These are phyloP conservation scores for Caerostris darwini DNA, from an alignment of 1,140 invertebrate species.

Conservation along the genomic window DNA sequence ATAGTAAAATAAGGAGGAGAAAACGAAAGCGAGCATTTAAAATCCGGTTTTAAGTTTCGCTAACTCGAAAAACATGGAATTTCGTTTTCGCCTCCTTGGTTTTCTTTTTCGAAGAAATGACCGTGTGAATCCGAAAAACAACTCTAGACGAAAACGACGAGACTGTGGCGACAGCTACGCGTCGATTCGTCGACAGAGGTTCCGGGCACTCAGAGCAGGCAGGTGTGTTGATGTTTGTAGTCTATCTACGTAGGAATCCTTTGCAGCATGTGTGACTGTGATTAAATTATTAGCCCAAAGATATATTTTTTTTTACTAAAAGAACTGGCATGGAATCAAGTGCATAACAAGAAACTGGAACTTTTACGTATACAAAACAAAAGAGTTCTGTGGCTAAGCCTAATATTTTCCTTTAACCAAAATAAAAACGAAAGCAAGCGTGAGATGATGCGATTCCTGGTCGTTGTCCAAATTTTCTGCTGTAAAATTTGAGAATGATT, in stretches of 20 bases:
- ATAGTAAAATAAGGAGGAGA: no score
- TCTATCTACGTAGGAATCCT: background rate
- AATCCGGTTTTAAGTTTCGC: no score
- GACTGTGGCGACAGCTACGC: background rate
- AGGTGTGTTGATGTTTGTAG: background rate
- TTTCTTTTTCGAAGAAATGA: background rate
- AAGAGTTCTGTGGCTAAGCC: background rate
- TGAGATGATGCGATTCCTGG: background rate
- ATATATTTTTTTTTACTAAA: background rate
- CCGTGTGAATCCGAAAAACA: background rate
- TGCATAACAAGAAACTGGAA: background rate
- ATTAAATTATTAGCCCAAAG: background rate
- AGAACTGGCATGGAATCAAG: background rate
- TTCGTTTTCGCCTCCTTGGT: background rate
- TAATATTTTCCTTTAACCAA: background rate
- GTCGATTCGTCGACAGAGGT: constrained; percentile 8
- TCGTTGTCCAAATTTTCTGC: background rate
- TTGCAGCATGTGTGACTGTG: background rate
- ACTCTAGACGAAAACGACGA: background rate
- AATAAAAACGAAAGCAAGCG: background rate
- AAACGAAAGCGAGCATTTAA: no score
- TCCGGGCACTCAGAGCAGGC: background rate
- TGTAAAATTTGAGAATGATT: background rate
- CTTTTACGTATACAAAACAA: background rate
- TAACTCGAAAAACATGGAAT: no score